Evolutionary conservation across 2,113 vertebrate species (phyloP), one percentile per base, ranked within the genome.

Genomic region (Siniperca chuatsi): DNA sequence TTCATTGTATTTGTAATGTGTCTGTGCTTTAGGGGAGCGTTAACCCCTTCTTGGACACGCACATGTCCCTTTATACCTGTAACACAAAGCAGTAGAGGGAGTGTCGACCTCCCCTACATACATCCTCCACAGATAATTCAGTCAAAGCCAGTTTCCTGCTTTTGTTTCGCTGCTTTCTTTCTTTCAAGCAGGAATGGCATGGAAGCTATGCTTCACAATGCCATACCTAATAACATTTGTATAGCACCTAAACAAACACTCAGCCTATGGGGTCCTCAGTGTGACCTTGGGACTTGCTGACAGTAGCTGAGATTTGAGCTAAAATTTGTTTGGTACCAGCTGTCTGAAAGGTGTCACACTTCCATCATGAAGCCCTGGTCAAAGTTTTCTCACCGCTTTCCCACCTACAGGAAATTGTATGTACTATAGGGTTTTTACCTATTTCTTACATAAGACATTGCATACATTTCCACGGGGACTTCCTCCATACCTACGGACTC

Each of bases 361-460:
- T 69, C 21, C 35, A 40, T 77, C 15, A 29, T 55, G 48, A 50
- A 23, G 9, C 23, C 73, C n/a, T 15, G 8, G n/a, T 57, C 18
- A 25, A 23, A 37, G 58, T 64, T 66, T 29, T 55, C 44, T 64
- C 18, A 12, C 25, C 52, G 40, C 10, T 52, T 23, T 23, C 8
- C 29, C 4, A 10, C 46, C 20, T 15, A 8, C 15, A 29, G 2
- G n/a, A 35, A 52, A 23, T 25, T 20, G 12, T 62, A 58, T 69
- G 1, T 29, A 11, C 44, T 9, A 46, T 20, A 2, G 21, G 7
- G 8, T 37, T 25, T 61, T 20, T 10, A 18, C 37, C 35, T 16
- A 18, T n/a, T 69, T 76, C 79, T 86, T 79, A 44, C 23, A 40
- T 65, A 70, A 86, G 40, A 23, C 13, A 23, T 81, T 77, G 13